A percentile compares a stretch with the other conserved stretches of the same genome.
phyloP scores from a whole-genome alignment of 2,113 vertebrate genomes.

The Acanthisitta chloris region DNA sequence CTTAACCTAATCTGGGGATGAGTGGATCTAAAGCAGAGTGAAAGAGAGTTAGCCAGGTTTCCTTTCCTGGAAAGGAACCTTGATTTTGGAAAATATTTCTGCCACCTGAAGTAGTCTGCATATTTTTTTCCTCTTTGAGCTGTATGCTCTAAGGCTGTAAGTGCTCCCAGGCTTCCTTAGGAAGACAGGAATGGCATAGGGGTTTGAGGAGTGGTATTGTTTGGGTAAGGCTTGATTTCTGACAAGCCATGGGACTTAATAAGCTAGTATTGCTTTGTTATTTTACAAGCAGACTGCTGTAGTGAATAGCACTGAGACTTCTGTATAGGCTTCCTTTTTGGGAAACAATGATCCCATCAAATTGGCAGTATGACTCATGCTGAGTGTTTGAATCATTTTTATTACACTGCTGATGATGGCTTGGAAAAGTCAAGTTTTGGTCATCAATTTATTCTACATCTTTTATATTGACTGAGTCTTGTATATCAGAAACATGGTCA shows the following conservation, averaged over 20 bases:
- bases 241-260: background rate
- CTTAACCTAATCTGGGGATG: background rate
- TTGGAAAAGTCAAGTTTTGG: constrained; percentile 52
- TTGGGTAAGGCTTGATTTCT: background rate
- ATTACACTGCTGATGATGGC: constrained; percentile 39
- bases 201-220: background rate
- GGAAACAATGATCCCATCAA: constrained; percentile 57
- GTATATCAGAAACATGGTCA: constrained; percentile 41
- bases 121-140: background rate
- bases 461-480: constrained; percentile 58
- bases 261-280: background rate
- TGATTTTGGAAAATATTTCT: background rate
- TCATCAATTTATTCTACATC: constrained; percentile 42
- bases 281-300: background rate
- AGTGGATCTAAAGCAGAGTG: background rate
- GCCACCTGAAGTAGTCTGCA: background rate
- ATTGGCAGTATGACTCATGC: constrained; percentile 49
- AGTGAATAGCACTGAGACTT: background rate
- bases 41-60: background rate
- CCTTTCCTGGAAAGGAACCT: background rate
- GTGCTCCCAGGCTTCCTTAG: background rate
- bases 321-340: background rate
- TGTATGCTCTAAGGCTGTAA: background rate
- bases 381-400: constrained; percentile 66
- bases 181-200: background rate